A percentile compares a stretch with the other conserved stretches of the same genome.
Evolutionary conservation across 1,140 invertebrate species (phyloP).

Genomic region (Dicyema japonicum): DNA sequence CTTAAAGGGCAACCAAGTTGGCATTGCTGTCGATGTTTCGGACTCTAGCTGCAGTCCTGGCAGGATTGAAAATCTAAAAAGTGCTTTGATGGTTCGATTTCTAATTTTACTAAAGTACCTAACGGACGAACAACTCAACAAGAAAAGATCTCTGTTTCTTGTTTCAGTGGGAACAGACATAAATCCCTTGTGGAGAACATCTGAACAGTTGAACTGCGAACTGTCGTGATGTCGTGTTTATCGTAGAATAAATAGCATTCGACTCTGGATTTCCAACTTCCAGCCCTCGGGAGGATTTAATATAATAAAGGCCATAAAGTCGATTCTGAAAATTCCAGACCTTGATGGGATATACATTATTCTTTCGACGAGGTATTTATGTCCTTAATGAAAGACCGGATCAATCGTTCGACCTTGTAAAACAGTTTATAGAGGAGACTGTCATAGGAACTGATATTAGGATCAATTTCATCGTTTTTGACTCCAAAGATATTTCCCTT

Average conservation of each 20-base stretch:
- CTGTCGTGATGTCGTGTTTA: conserved; percentile 11
- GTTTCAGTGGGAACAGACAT: conserved; percentile 13
- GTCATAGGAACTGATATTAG: conserved; percentile 10
- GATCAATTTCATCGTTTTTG: conserved; percentile 15
- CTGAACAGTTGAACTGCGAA: conserved; percentile 11
- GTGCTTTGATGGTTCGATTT: conserved; percentile 9
- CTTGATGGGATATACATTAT: conserved; percentile 12
- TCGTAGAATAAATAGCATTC: conserved; percentile 12
- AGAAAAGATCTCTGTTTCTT: conserved; percentile 12
- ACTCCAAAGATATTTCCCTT: conserved; percentile 8
- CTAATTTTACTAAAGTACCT: conserved; percentile 11
- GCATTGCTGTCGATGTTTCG: conserved; percentile 13
- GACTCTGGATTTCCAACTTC: conserved; percentile 9
- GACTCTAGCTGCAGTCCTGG: conserved; percentile 11
- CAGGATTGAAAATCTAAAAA: conserved; percentile 5
- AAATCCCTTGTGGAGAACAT: conserved; percentile 11
- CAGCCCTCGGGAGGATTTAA: conserved; percentile 13
- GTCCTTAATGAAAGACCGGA: conserved; percentile 10
- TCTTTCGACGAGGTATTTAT: conserved; percentile 2
- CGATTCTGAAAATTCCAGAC: conserved; percentile 12
- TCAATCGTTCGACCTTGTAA: conserved; percentile 13
- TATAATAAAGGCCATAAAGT: conserved; percentile 15
- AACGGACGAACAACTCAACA: conserved; percentile 15
- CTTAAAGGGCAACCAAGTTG: conserved; percentile 11
- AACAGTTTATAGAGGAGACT: conserved; percentile 15